Evolutionary conservation across 1,140 invertebrate species (phyloP).

Genomic region (Halesus radiatus): DNA sequence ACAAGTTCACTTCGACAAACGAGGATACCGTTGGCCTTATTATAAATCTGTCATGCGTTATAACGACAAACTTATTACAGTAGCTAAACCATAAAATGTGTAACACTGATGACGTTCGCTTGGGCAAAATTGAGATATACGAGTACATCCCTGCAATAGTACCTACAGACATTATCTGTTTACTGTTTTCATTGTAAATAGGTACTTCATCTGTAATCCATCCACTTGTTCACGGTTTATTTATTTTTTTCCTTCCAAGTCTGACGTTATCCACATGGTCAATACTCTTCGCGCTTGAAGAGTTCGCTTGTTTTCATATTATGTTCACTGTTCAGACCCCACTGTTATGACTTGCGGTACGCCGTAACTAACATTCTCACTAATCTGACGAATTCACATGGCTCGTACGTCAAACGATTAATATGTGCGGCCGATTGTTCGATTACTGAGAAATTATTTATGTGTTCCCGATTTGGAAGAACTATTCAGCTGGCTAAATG

Average conservation of each 20-base stretch:
- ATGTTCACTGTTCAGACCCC: neutral
- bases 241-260: neutral
- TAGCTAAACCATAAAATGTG: no score
- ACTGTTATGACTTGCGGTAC: conserved; percentile 1
- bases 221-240: no score
- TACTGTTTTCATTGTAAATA: no score
- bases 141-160: no score
- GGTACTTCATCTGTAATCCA: no score
- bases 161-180: no score
- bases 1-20: no score
- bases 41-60: no score
- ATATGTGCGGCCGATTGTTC: conserved; percentile 9
- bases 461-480: neutral
- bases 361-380: neutral
- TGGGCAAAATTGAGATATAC: no score
- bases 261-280: neutral
- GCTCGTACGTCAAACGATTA: neutral
- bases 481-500: neutral
- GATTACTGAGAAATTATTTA: conserved; percentile 25
- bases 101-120: no score
- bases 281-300: neutral
- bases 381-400: conserved; percentile 8
- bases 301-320: conserved; percentile 8
- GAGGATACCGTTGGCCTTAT: no score
- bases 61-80: no score